Evolutionary conservation across 1,140 invertebrate genomes (phyloP).

Genomic region (Phymorhynchus buccinoides): DNA sequence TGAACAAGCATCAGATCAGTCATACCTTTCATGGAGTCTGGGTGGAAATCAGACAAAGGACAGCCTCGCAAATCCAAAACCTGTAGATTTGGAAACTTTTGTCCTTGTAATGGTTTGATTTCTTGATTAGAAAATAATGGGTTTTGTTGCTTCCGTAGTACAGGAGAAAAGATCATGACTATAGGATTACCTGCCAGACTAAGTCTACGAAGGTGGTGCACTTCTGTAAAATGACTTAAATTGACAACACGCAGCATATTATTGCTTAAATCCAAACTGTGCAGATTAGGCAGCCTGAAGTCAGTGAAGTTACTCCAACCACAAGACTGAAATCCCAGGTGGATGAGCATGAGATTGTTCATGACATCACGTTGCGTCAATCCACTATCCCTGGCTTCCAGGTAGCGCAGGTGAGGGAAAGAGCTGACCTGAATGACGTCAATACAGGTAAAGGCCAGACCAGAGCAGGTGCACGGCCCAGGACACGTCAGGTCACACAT

Average conservation of each 20-base stretch:
- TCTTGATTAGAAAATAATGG: too few relatives aligned
- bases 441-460: not conserved
- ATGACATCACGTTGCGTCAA: not conserved
- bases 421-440: not conserved
- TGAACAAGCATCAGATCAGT: slow-evolving; percentile 18
- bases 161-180: too few relatives aligned
- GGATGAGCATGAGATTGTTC: not conserved
- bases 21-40: slow-evolving; percentile 32
- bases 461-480: not conserved
- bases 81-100: too few relatives aligned
- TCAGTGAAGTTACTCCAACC: not conserved
- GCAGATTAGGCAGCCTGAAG: not conserved
- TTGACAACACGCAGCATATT: too few relatives aligned
- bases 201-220: not conserved
- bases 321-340: not conserved
- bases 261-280: not conserved
- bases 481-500: not conserved
- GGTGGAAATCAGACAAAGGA: slow-evolving; percentile 29
- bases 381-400: not conserved
- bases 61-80: slow-evolving; percentile 29
- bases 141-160: too few relatives aligned
- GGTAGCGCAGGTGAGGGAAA: slow-evolving; percentile 13
- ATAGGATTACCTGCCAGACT: slow-evolving; percentile 2
- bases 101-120: too few relatives aligned
- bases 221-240: not conserved